Conservation (phyloP, 1,140 invertebrate genomes). For the Protaetia brevitarsis region DNA sequence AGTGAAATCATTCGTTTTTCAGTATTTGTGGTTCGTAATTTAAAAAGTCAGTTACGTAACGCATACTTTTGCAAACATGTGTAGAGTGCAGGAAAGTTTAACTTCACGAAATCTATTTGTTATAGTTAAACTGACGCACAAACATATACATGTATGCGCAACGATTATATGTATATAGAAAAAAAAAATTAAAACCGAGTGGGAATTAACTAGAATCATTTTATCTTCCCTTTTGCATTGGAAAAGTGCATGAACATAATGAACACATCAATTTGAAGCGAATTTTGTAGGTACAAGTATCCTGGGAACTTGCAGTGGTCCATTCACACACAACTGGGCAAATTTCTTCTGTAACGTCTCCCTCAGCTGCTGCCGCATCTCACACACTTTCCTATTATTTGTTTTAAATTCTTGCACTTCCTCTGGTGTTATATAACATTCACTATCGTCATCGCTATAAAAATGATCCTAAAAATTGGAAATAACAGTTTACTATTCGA, state of each 20-base stretch:
- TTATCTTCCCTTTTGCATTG: conserved; percentile 20
- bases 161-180: not conserved
- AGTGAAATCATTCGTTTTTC: not conserved
- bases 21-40: not conserved
- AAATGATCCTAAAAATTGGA: conserved; percentile 38
- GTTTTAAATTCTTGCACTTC: conserved; percentile 78
- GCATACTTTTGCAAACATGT: not conserved
- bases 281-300: conserved; percentile 43
- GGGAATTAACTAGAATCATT: conserved; percentile 11
- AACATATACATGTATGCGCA: not conserved
- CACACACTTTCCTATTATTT: conserved; percentile 67
- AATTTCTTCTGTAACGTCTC: conserved; percentile 79
- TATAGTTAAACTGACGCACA: not conserved
- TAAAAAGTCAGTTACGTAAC: not conserved
- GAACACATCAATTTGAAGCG: conserved; percentile 40
- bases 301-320: conserved; percentile 45
- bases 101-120: not conserved
- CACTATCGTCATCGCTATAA: conserved; percentile 72
- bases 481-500: not conserved
- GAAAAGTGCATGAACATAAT: conserved; percentile 16
- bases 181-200: not conserved
- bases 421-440: conserved; percentile 81
- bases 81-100: not conserved
- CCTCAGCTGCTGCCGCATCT: conserved; percentile 76
- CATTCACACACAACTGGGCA: conserved; percentile 68